Conservation (phyloP, 2,888 invertebrate genomes). For the Eupelmus urozonus region DNA sequence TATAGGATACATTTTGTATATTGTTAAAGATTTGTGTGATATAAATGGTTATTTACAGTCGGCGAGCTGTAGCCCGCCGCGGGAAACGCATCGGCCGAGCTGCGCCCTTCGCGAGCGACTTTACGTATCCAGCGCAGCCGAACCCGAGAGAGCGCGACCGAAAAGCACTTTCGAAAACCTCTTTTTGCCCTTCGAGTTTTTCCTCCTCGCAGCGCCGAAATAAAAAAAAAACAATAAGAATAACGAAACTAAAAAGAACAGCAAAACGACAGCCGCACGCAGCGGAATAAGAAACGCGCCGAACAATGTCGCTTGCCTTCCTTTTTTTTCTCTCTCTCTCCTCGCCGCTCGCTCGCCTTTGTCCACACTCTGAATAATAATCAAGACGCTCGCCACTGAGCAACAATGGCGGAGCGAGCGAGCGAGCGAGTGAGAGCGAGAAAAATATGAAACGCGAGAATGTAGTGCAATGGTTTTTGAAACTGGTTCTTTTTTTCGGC, state of each 20-base stretch:
- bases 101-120: constrained; percentile 9
- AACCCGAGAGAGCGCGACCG: neutral
- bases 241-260: neutral
- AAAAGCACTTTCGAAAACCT: constrained; percentile 44
- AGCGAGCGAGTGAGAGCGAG: no score
- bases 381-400: constrained; percentile 1
- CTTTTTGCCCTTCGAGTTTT: neutral
- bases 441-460: neutral
- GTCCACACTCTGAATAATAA: constrained; percentile 21
- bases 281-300: neutral
- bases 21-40: constrained; percentile 78
- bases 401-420: constrained; percentile 5
- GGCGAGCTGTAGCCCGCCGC: constrained; percentile 32
- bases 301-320: no score
- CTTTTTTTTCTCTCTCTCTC: no score
- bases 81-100: constrained; percentile 44
- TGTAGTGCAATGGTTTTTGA: constrained; percentile 29
- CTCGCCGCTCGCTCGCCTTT: neutral
- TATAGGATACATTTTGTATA: constrained; percentile 78
- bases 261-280: no score
- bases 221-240: constrained; percentile 9
- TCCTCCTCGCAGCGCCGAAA: neutral
- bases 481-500: constrained; percentile 41
- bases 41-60: constrained; percentile 76
- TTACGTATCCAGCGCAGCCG: no score